Evolutionary conservation across 2,888 invertebrate genomes (phyloP).

Genomic region (Sphinx pinastri): DNA sequence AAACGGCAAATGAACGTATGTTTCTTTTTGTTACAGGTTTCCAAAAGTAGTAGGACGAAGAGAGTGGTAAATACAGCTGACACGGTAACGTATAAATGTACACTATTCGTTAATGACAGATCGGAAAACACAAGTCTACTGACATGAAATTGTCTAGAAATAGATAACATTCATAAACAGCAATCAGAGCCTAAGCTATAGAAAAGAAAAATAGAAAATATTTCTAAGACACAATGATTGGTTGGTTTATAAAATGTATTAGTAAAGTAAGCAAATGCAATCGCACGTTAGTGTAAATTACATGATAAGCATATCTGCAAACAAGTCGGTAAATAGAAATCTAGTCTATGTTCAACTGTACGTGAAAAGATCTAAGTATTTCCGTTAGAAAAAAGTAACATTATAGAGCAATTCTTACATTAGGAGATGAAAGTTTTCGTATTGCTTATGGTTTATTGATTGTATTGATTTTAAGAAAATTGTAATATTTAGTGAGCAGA

Average conservation of each 20-base stretch:
- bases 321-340: slow-evolving; percentile 28
- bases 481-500: not conserved
- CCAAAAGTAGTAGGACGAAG: slow-evolving; percentile 1
- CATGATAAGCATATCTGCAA: slow-evolving; percentile 24
- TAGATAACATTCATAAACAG: not conserved
- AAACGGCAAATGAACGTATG: slow-evolving; percentile 9
- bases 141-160: not conserved
- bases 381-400: slow-evolving; percentile 25
- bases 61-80: not conserved
- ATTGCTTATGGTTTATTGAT: not conserved
- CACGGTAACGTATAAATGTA: not conserved
- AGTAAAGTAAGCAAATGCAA: slow-evolving; percentile 21
- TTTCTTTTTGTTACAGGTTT: slow-evolving; percentile 24
- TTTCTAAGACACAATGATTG: not conserved
- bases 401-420: slow-evolving; percentile 15
- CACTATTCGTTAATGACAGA: not conserved
- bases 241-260: slow-evolving; percentile 23
- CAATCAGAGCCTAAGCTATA: not conserved
- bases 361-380: slow-evolving; percentile 25
- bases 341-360: slow-evolving; percentile 22
- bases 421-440: slow-evolving; percentile 1
- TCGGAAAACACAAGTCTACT: not conserved
- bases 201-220: slow-evolving; percentile 14
- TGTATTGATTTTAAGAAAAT: not conserved
- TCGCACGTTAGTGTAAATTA: slow-evolving; percentile 25